These are phyloP conservation scores for Drosophila atripex DNA, from an alignment of 2,888 invertebrate species.

Conservation along the genomic window DNA sequence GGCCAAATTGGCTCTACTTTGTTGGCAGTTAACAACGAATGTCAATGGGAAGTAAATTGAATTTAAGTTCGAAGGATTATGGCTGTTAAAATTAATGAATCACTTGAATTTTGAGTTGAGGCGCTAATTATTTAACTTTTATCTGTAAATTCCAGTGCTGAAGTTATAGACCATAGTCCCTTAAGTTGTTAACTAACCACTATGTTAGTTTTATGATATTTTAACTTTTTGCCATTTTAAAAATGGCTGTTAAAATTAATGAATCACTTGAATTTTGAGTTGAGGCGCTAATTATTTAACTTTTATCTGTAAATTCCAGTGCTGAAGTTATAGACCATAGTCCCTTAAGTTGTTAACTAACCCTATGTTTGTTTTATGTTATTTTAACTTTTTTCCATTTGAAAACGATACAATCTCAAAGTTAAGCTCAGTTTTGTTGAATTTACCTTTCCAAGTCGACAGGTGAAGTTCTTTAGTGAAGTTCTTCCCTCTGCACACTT, in stretches of 20 bases:
- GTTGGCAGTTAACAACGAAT: background rate
- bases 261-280: too few species aligned
- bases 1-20: background rate
- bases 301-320: background rate
- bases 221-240: too few species aligned
- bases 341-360: background rate
- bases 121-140: too few species aligned
- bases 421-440: constrained; percentile 5
- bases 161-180: background rate
- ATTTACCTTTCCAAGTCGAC: constrained; percentile 17
- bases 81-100: too few species aligned
- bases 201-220: background rate
- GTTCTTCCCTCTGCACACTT: background rate
- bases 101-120: too few species aligned
- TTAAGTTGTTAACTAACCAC: background rate
- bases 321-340: background rate
- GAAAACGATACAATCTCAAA: constrained; percentile 11
- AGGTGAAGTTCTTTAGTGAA: constrained; percentile 46
- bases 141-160: background rate
- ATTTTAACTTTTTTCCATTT: background rate
- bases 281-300: too few species aligned
- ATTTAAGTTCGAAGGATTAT: background rate
- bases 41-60: background rate
- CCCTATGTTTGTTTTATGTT: background rate
- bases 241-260: too few species aligned